Conservation (phyloP, 2,797 vertebrate genomes). For the Takifugu rubripes region DNA sequence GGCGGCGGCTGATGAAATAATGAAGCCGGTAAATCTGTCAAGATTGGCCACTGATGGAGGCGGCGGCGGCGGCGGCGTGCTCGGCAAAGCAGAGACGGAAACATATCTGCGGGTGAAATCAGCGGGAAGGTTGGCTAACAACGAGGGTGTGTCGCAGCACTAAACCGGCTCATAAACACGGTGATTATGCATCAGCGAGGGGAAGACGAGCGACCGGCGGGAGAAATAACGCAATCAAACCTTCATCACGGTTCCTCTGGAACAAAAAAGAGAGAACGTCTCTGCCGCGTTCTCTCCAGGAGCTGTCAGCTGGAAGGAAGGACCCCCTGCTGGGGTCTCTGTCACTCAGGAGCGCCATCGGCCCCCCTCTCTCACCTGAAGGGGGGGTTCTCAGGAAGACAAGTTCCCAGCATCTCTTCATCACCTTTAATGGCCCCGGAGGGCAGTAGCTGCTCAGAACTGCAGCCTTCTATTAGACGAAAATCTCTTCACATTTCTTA, state of each 20-base stretch:
- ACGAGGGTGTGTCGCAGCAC: no score
- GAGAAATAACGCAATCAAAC: no score
- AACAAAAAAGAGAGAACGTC: no score
- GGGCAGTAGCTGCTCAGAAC: not conserved
- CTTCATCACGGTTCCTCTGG: not conserved
- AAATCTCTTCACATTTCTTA: conserved; percentile 10
- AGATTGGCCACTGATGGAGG: not conserved
- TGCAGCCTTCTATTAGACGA: not conserved
- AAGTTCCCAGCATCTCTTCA: not conserved
- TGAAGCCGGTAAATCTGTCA: not conserved
- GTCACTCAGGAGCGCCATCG: not conserved
- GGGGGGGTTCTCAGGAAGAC: not conserved
- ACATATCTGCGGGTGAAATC: no score
- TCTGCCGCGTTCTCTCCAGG: not conserved
- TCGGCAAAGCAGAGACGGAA: no score
- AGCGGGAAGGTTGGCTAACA: no score
- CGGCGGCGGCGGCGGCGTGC: no score
- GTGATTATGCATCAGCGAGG: no score
- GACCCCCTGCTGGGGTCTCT: not conserved
- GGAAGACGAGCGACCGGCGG: no score
- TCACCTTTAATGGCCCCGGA: not conserved
- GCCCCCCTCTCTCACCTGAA: not conserved
- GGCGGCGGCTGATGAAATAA: not conserved
- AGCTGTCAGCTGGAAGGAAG: not conserved
- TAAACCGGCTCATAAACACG: no score